Evolutionary conservation across 1,140 invertebrate species (phyloP), one percentile per base, ranked within the genome.

Genomic region (Drosophila busckii): DNA sequence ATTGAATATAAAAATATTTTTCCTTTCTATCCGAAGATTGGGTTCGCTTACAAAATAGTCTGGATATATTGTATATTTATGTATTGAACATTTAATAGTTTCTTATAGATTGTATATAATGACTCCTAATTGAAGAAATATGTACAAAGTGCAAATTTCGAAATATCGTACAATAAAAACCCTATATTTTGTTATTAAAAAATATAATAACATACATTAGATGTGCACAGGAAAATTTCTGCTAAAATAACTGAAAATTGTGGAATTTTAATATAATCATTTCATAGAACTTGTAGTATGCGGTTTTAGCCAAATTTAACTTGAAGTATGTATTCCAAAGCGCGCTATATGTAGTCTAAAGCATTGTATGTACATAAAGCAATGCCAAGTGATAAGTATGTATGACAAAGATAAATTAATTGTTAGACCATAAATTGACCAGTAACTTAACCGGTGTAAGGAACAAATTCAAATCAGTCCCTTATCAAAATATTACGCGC

Each of bases 281-380:
- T n/a, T n/a, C n/a, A n/a, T n/a, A n/a, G n/a, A n/a, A n/a, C n/a
- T n/a, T n/a, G n/a, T n/a, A n/a, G n/a, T n/a, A n/a, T n/a, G n/a
- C n/a, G n/a, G n/a, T n/a, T n/a, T n/a, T n/a, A n/a, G n/a, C n/a
- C n/a, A n/a, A n/a, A n/a, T n/a, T n/a, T n/a, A n/a, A n/a, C n/a
- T n/a, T n/a, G n/a, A n/a, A n/a, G n/a, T n/a, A n/a, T n/a, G n/a
- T n/a, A n/a, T 34, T 38, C 10, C 38, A 69, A 53, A 60, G 29
- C 37, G 25, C 10, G 42, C 54, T 60, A n/a, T 65, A 58, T 50
- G 35, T 42, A 42, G n/a, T 46, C 66, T 68, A 61, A 34, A 41
- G 60, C 53, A 69, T 64, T 70, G 65, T 69, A 76, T 75, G 60
- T 75, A 76, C 70, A 75, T 55, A 41, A 70, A 75, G 73, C 64